Percentiles rank a stretch among this genome's conserved stretches.
Conservation (phyloP, 1,140 invertebrate genomes). For the Drosophila sp. region DNA sequence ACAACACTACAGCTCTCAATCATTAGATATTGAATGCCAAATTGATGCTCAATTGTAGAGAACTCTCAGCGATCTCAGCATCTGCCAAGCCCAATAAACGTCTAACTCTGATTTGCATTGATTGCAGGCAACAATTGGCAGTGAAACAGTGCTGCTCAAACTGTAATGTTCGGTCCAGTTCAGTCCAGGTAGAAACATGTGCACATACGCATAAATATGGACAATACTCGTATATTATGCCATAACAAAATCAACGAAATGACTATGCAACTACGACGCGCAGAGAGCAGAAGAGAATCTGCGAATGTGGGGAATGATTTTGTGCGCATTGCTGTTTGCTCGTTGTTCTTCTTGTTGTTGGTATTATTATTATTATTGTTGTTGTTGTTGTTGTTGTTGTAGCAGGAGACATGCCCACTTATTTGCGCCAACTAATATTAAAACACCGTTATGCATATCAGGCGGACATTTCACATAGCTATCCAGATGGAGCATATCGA, state of each 20-base stretch:
- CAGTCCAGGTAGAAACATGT: conserved; percentile 28
- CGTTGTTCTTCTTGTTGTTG: conserved; percentile 18
- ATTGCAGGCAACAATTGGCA: conserved; percentile 37
- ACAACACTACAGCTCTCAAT: not conserved
- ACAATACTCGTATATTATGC: conserved; percentile 56
- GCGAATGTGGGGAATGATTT: conserved; percentile 31
- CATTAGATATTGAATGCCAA: not conserved
- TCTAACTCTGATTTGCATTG: conserved; percentile 59
- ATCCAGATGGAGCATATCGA: conserved; percentile 49
- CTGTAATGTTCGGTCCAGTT: conserved; percentile 3
- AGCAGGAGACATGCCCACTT: conserved; percentile 71
- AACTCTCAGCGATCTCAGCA: no score
- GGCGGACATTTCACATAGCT: conserved; percentile 58
- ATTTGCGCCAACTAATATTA: conserved; percentile 80
- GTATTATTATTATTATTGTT: not conserved
- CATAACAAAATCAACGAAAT: conserved; percentile 75
- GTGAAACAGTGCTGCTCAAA: conserved; percentile 20
- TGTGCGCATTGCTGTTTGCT: conserved; percentile 24
- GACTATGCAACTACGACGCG: conserved; percentile 19
- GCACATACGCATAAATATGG: not conserved
- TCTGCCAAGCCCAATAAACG: conserved; percentile 58
- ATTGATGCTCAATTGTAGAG: not conserved
- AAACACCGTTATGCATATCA: conserved; percentile 81
- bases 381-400: not conserved
- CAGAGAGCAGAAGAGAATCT: not conserved